Conservation (phyloP, 2,888 invertebrate genomes). For the Smittia sp. region DNA sequence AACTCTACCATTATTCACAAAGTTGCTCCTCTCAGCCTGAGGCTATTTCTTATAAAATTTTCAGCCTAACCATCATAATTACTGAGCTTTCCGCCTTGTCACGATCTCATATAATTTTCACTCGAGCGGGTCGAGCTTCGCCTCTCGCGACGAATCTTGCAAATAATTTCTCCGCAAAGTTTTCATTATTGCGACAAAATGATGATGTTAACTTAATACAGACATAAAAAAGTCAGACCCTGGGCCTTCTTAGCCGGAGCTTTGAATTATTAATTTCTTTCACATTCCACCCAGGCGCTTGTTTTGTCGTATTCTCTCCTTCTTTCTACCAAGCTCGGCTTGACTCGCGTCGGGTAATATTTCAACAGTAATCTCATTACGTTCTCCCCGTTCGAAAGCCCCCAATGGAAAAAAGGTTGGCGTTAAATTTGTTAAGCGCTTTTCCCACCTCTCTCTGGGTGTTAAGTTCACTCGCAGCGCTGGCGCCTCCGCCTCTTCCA, state of each 20-base stretch:
- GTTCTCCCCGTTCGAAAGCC: neutral
- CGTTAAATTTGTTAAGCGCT: neutral
- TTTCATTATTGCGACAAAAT: conserved; percentile 17
- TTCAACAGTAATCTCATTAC: conserved; percentile 21
- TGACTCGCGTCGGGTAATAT: neutral
- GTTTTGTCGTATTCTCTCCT: neutral
- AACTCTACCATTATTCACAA: too few relatives aligned
- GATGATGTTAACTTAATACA: conserved; percentile 24
- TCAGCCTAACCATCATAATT: too few relatives aligned
- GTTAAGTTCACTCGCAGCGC: neutral
- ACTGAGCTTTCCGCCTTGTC: too few relatives aligned
- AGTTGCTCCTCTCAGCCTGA: too few relatives aligned
- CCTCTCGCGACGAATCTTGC: too few relatives aligned
- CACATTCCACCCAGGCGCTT: neutral
- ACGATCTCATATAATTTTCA: too few relatives aligned
- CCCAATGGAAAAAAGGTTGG: neutral
- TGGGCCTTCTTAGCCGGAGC: neutral
- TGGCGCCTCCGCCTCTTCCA: neutral
- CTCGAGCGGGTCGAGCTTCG: too few relatives aligned
- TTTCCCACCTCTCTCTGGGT: neutral
- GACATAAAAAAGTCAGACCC: conserved; percentile 14
- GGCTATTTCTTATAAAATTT: too few relatives aligned
- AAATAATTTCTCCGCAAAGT: neutral
- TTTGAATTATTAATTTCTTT: conserved; percentile 17
- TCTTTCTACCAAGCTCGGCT: neutral